Percentiles rank a stretch among this genome's conserved stretches.
These are phyloP conservation scores for Manacus vitellinus DNA, from an alignment of 2,113 vertebrate species.

Conservation along the genomic window DNA sequence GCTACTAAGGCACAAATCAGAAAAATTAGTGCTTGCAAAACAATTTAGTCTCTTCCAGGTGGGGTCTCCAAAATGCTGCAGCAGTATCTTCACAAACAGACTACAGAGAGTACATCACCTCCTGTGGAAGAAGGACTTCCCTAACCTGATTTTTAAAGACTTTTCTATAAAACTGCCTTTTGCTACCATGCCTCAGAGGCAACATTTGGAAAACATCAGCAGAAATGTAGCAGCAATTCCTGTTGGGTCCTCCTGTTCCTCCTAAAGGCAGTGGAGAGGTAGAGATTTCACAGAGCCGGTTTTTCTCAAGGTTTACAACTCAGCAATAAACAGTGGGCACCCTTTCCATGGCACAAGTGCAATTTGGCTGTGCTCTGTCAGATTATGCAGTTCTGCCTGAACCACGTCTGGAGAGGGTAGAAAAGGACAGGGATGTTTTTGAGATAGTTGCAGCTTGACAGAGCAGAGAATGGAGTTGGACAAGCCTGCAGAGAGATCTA, in stretches of 20 bases:
- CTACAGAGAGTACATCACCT: background rate
- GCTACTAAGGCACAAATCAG: background rate
- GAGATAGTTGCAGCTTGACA: background rate
- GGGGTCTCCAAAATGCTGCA: background rate
- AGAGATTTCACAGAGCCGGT: background rate
- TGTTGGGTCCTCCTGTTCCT: background rate
- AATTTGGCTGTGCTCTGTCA: background rate
- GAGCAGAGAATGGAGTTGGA: background rate
- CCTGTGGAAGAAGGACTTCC: background rate
- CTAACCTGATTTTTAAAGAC: background rate
- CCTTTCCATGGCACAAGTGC: background rate
- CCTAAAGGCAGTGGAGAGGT: rapidly evolving
- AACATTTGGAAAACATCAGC: background rate
- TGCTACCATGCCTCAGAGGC: rapidly evolving
- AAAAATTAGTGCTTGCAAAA: background rate
- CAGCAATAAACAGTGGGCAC: no score
- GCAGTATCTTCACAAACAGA: background rate
- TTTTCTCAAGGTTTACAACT: background rate
- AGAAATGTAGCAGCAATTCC: background rate
- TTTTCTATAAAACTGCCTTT: background rate
- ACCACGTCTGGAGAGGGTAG: rapidly evolving
- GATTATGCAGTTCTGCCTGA: background rate
- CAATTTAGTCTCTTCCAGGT: background rate
- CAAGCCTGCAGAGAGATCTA: background rate
- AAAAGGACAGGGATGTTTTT: background rate